Evolutionary conservation across 2,888 invertebrate species (phyloP).

Genomic region (Eupithecia centaureata): DNA sequence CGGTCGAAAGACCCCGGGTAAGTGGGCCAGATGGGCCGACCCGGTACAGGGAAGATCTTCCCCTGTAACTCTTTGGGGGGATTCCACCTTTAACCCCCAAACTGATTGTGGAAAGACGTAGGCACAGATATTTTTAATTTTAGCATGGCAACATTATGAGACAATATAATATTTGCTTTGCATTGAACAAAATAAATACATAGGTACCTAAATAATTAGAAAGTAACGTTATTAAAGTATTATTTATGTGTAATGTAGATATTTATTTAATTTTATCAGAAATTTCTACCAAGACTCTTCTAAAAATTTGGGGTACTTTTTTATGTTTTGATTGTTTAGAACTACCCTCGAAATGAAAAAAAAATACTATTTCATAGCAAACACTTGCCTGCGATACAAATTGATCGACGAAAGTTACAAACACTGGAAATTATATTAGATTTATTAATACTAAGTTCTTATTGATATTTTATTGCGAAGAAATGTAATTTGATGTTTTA

Average conservation of each 20-base stretch:
- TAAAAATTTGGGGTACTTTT: no score
- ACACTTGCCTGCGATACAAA: background rate
- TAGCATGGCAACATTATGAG: background rate
- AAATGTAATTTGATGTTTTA: background rate
- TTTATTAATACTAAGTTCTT: background rate
- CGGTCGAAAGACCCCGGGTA: no score
- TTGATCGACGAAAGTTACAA: slow-evolving; percentile 35
- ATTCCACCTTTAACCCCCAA: no score
- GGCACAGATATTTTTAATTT: background rate
- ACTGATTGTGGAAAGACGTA: background rate
- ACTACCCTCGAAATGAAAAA: background rate
- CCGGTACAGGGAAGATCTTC: no score
- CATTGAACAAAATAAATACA: background rate
- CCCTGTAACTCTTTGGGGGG: no score
- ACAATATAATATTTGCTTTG: background rate
- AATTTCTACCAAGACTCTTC: no score
- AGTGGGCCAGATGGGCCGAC: no score
- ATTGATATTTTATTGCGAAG: background rate
- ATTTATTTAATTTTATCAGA: background rate
- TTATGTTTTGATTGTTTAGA: no score
- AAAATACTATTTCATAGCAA: background rate
- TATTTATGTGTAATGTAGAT: no score
- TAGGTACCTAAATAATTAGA: background rate
- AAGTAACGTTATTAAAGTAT: no score
- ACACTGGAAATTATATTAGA: slow-evolving; percentile 23